A percentile compares a stretch with the other conserved stretches of the same genome.
These are phyloP conservation scores for Lithobates sylvaticus DNA, from an alignment of 2,797 vertebrate genomes.

Conservation along the genomic window DNA sequence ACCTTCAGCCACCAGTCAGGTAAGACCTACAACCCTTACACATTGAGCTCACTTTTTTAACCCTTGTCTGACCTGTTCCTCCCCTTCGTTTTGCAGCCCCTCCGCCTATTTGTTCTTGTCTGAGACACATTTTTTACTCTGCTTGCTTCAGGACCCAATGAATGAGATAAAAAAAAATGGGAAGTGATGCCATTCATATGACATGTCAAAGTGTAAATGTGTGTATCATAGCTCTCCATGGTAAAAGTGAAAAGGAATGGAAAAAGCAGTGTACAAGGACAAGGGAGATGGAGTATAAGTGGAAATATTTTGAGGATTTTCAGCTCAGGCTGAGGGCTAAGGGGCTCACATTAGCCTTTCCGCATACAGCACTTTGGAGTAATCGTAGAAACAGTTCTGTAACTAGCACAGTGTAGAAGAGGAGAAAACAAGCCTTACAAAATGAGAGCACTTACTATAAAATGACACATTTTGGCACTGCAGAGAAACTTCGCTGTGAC, in stretches of 20 bases:
- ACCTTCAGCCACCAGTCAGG: too few relatives aligned
- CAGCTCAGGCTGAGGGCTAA: too few relatives aligned
- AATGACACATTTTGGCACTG: constrained; percentile 32
- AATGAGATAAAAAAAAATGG: too few relatives aligned
- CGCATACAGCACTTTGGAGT: background rate
- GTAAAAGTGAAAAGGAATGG: background rate
- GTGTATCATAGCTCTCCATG: background rate
- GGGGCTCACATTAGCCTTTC: background rate
- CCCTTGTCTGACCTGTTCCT: too few relatives aligned
- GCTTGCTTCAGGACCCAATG: too few relatives aligned
- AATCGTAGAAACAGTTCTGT: constrained; percentile 4
- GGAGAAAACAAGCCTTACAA: background rate
- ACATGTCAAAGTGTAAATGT: too few relatives aligned
- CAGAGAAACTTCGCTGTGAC: constrained; percentile 24
- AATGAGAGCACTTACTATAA: constrained; percentile 18
- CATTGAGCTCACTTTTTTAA: too few relatives aligned
- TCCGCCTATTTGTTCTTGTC: too few relatives aligned
- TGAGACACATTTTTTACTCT: too few relatives aligned
- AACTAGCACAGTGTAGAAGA: background rate
- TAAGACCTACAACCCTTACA: too few relatives aligned
- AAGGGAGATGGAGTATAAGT: background rate
- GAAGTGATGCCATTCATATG: too few relatives aligned
- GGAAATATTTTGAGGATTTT: background rate
- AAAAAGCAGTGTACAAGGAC: background rate
- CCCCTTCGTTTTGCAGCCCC: too few relatives aligned